Conservation (phyloP, 2,888 invertebrate species). For the Andrena haemorrhoa region DNA sequence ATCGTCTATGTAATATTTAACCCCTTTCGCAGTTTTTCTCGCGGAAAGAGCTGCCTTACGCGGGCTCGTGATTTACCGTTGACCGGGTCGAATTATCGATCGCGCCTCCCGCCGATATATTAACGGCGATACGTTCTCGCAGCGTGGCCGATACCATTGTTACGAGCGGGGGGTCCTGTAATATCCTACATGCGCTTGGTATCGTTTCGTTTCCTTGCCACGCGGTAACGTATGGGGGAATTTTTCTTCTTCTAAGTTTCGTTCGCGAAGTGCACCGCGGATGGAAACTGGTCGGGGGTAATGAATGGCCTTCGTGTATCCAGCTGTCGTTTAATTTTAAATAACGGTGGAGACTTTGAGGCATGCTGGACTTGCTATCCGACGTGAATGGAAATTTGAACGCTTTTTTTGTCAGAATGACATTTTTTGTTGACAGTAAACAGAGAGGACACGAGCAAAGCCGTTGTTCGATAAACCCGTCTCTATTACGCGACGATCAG, state of each 20-base stretch:
- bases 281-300: background rate
- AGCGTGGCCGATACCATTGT: constrained; percentile 50
- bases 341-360: background rate
- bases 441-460: too few relatives aligned
- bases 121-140: constrained; percentile 62
- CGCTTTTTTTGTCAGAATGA: too few relatives aligned
- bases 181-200: constrained; percentile 43
- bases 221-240: constrained; percentile 43
- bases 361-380: background rate
- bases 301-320: constrained; percentile 6
- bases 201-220: constrained; percentile 49
- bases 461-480: too few relatives aligned
- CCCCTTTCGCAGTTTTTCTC: constrained; percentile 49
- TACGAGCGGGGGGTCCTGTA: constrained; percentile 41
- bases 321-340: background rate
- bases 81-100: constrained; percentile 70
- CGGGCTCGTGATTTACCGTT: constrained; percentile 67
- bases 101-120: constrained; percentile 55
- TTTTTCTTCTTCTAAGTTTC: constrained; percentile 37
- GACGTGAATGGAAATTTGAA: too few relatives aligned
- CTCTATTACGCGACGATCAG: too few relatives aligned
- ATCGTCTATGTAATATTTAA: constrained; percentile 68
- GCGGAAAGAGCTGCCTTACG: constrained; percentile 43
- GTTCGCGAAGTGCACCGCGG: background rate
- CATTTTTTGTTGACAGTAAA: too few relatives aligned